Evolutionary conservation across 1,140 invertebrate species (phyloP).

Genomic region (Daktulosphaira vitifoliae): DNA sequence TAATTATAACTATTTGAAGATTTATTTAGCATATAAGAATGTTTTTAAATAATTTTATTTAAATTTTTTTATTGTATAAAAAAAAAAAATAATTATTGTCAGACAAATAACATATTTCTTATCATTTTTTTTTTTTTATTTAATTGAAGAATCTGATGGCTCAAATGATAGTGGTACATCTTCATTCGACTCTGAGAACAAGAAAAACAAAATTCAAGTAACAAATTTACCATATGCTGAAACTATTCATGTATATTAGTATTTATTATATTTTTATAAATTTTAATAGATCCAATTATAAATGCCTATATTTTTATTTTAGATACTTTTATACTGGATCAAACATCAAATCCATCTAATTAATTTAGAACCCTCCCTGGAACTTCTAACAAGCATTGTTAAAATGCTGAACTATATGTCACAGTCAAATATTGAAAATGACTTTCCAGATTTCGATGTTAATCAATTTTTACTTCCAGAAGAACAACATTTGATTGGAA

Average conservation of each 20-base stretch:
- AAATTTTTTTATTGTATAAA: no score
- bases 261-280: no score
- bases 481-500: constrained; percentile 22
- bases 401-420: constrained; percentile 18
- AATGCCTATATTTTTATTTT: background rate
- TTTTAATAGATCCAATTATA: no score
- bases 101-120: no score
- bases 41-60: no score
- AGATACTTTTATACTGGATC: constrained; percentile 19
- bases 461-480: constrained; percentile 1
- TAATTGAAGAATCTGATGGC: constrained; percentile 13
- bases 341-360: background rate
- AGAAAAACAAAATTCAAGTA: constrained; percentile 2
- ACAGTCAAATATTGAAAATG: constrained; percentile 5
- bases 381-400: constrained; percentile 2
- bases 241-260: constrained; percentile 5
- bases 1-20: no score
- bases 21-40: no score
- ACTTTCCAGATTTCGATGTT: background rate
- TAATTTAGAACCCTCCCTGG: constrained; percentile 1
- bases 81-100: no score
- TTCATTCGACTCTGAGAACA: constrained; percentile 20
- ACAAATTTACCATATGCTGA: constrained; percentile 15
- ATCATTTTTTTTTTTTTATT: background rate
- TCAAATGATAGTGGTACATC: constrained; percentile 31